Evolutionary conservation across 2,888 invertebrate genomes (phyloP).

Genomic region (Punctoribates punctum): DNA sequence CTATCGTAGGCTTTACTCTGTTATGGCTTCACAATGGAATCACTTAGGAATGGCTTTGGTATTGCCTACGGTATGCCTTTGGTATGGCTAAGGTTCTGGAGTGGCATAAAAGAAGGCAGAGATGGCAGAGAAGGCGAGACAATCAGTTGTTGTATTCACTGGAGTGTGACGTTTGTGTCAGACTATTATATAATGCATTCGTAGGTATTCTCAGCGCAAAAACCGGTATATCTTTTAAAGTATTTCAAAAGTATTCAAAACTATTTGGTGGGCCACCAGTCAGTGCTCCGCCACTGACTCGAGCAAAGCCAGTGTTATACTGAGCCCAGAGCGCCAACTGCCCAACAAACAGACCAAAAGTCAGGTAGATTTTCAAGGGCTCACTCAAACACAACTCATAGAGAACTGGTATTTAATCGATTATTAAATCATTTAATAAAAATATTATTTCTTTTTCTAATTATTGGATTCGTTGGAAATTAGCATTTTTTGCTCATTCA

Average conservation of each 20-base stretch:
- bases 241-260: not conserved
- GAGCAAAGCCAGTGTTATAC: not conserved
- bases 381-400: not conserved
- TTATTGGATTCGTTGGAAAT: constrained; percentile 16
- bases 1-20: no score
- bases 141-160: constrained; percentile 18
- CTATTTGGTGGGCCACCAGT: not conserved
- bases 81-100: constrained; percentile 7
- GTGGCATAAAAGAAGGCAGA: not conserved
- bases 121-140: not conserved
- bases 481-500: constrained; percentile 31
- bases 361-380: constrained; percentile 16
- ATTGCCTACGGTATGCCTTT: not conserved
- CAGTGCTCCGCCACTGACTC: not conserved
- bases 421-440: constrained; percentile 30
- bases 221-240: constrained; percentile 22
- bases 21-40: no score
- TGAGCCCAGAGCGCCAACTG: constrained; percentile 9
- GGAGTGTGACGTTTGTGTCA: constrained; percentile 9
- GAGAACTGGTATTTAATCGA: constrained; percentile 32
- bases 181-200: not conserved
- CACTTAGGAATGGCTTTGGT: not conserved
- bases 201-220: not conserved
- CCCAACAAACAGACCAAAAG: constrained; percentile 1
- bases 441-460: constrained; percentile 25